Base-by-base conservation (phyloP, 92 coral and sea anemone species). In the Heliopora coerulea region DNA sequence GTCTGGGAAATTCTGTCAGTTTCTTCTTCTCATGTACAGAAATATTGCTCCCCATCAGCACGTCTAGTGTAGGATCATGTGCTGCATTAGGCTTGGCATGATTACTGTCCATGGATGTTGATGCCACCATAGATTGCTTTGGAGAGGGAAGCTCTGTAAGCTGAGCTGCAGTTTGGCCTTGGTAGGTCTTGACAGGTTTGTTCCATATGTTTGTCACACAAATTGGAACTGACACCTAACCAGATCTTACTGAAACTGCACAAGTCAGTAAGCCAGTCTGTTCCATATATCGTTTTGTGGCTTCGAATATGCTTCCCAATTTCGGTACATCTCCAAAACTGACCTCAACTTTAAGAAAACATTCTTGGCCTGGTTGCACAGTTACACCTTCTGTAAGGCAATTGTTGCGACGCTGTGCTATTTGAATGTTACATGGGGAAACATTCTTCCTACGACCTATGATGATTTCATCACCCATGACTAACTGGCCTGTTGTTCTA, bases 31-130 rank as follows among this genome's bases (percentile, higher is more conserved):
- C 59, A 39, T 70, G 50, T 34, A 8, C 8, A 25, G 79, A 80
- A 1, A 80, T 28, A 2, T 72, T 18, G 15, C 27, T 25, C 11
- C 79, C 84, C 25, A 57, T 18, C 42, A 69, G 77, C 3, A 78
- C 76, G 1, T 66, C 59, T 39, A 14, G 4, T 56, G 61, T 23
- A 56, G 61, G 61, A 24, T 61, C 41, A 30, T 29, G n/a, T 28
- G 19, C 19, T 8, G 25, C 11, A 5, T 29, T 19, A 10, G 46
- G 46, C 23, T 61, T 30, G 24, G 41, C 40, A 28, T 30, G 25
- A 61, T 13, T n/a, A 28, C n/a, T 5, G 46, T 13, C 0, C 49
- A 17, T 18, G 13, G 40, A 30, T 29, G 42, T 34, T 30, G 40
- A 34, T 28, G 68, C 68, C n/a, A 29, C 68, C 24, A 29, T 29